Evolutionary conservation across 2,888 invertebrate genomes (phyloP).

Genomic region (Hirtodrosophila duncani): DNA sequence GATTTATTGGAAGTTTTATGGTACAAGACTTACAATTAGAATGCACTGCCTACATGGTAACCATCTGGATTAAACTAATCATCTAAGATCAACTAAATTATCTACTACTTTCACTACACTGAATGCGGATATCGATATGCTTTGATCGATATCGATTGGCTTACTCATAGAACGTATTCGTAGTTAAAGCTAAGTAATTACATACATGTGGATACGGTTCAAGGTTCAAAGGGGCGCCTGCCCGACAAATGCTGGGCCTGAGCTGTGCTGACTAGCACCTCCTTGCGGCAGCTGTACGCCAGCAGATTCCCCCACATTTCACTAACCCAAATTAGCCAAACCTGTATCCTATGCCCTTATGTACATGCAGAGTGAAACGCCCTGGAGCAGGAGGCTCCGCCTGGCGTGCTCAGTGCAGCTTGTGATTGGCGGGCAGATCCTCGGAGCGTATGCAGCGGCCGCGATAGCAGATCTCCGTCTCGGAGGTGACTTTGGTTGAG

Average conservation of each 20-base stretch:
- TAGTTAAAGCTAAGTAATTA: constrained; percentile 66
- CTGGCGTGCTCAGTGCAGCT: constrained; percentile 70
- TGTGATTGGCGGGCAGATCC: constrained; percentile 76
- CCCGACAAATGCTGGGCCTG: constrained; percentile 5
- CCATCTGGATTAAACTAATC: constrained; percentile 30
- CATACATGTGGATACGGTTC: constrained; percentile 53
- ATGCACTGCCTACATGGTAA: constrained; percentile 40
- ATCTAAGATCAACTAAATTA: constrained; percentile 8
- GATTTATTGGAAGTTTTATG: too few relatives aligned
- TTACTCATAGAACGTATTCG: constrained; percentile 46
- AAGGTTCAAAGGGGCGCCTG: too few relatives aligned
- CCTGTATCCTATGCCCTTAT: constrained; percentile 41
- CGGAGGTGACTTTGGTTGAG: constrained; percentile 89
- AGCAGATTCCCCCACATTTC: not conserved
- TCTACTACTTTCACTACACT: constrained; percentile 36
- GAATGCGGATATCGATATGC: too few relatives aligned
- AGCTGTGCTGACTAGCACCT: constrained; percentile 1
- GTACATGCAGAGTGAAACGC: constrained; percentile 37
- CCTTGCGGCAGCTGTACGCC: constrained; percentile 9
- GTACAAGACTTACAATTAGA: too few relatives aligned
- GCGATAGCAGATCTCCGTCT: constrained; percentile 92
- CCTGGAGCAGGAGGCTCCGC: constrained; percentile 17
- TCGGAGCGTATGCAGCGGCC: constrained; percentile 88
- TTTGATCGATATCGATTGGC: constrained; percentile 16
- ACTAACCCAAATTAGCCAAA: constrained; percentile 7